Base-by-base conservation (phyloP, 2,113 vertebrate species). In the Beaufortia kweichowensis region DNA sequence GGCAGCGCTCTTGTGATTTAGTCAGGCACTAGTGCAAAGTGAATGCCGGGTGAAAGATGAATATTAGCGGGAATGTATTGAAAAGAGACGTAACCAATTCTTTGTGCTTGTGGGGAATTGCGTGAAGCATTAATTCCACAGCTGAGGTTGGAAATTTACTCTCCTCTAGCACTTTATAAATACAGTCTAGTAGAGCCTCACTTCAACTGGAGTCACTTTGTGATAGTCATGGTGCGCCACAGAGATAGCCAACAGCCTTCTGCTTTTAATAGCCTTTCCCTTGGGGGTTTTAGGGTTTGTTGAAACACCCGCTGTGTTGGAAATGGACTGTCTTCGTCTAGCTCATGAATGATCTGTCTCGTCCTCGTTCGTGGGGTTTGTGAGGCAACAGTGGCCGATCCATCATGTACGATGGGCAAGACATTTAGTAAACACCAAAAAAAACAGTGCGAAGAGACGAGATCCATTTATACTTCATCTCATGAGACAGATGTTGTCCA, bases 361-460 rank as follows among this genome's bases (percentile, higher is more conserved):
- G 29, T 12, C 9, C 28, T 55, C 1, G 17, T 67, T 31, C 59
- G 39, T 14, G 24, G 24, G 23, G 43, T 76, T 67, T 23, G 14
- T 31, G 75, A n/a, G 17, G 23, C 55, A 48, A 55, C 26, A 6
- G 68, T 17, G 48, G 76, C 8, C 41, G 61, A 75, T 80, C 46
- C 65, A 80, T 82, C 65, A 77, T 9, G 19, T 15, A 33, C 75
- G 72, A 80, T 80, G 55, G 53, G 62, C 4, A 26, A 73, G 78
- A 53, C 75, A 71, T 80, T 80, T 79, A 75, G 70, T 67, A 80
- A 78, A 82, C 67, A 66, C 33, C 71, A 71, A 53, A 65, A 55
- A 60, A 26, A 80, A 50, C 65, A 48, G 14, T 21, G 24, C 48
- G 55, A 24, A n/a, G 43, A 43, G 68, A 61, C 31, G 23, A 53